phyloP scores from a whole-genome alignment of 2,888 invertebrate genomes.

The Gymnoscelis rufifasciata region DNA sequence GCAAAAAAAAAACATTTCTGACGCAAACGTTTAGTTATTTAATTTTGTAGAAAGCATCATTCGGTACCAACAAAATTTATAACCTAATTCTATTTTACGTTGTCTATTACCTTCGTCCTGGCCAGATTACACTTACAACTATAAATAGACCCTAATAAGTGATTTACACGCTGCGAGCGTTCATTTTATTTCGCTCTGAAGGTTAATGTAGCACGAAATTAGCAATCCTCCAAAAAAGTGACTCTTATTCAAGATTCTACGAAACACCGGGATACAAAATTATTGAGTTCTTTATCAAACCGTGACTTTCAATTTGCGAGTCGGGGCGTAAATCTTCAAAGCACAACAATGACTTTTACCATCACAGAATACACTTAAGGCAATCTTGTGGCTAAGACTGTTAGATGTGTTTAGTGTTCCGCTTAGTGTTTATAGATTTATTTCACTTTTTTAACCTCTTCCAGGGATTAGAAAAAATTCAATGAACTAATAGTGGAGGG shows the following conservation, averaged over 20 bases:
- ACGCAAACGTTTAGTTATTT: too few species aligned
- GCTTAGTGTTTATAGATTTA: too few species aligned
- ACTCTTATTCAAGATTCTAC: conserved; percentile 7
- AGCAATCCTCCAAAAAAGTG: conserved; percentile 16
- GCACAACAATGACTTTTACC: conserved; percentile 23
- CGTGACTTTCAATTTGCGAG: conserved; percentile 24
- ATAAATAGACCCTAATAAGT: background rate
- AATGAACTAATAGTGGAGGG: too few species aligned
- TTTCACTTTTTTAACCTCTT: too few species aligned
- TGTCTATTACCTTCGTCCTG: too few species aligned
- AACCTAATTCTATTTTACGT: too few species aligned
- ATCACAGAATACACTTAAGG: background rate
- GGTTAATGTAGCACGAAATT: conserved; percentile 18
- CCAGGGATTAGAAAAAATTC: too few species aligned
- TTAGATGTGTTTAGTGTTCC: too few species aligned
- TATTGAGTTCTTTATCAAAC: conserved; percentile 24
- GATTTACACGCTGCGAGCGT: conserved; percentile 7
- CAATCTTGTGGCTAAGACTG: too few species aligned
- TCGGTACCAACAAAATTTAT: too few species aligned
- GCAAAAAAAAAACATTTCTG: too few species aligned
- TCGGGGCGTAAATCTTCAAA: conserved; percentile 19
- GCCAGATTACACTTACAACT: background rate
- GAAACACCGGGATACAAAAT: conserved; percentile 24
- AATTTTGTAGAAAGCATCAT: background rate
- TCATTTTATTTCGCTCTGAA: conserved; percentile 7